Conservation (phyloP, 1,140 invertebrate species). For the Lepidurus packardi region DNA sequence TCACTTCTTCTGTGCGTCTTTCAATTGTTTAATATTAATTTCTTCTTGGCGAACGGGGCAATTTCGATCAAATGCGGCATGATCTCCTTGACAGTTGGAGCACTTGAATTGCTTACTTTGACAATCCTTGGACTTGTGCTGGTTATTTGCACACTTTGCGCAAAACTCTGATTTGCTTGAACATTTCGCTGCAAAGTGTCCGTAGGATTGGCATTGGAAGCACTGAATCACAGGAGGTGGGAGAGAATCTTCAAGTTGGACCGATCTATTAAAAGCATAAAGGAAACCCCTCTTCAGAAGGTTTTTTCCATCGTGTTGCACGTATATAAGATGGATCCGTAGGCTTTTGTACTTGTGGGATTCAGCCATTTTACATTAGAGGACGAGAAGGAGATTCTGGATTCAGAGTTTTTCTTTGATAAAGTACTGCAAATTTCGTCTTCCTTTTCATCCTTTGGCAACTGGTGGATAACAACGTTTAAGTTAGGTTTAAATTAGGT, state of each 20-base stretch:
- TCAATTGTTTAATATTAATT: conserved; percentile 20
- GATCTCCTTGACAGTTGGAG: conserved; percentile 23
- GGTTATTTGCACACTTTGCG: background rate
- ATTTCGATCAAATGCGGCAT: background rate
- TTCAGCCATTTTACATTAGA: conserved; percentile 10
- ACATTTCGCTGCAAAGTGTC: background rate
- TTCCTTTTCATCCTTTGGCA: conserved; percentile 15
- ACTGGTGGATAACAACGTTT: conserved; percentile 16
- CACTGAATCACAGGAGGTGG: background rate
- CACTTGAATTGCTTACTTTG: conserved; percentile 20
- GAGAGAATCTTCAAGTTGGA: conserved; percentile 12
- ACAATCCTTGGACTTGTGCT: conserved; percentile 18
- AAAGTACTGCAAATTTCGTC: background rate
- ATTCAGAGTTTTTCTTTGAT: background rate
- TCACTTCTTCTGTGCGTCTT: background rate
- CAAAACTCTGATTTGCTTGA: background rate
- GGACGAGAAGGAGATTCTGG: background rate
- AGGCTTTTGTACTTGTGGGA: background rate
- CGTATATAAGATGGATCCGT: conserved; percentile 6
- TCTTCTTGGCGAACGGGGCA: conserved; percentile 11
- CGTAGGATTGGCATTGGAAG: conserved; percentile 24
- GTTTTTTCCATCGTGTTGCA: conserved; percentile 25
- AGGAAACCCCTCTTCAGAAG: background rate
- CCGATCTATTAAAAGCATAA: conserved; percentile 12
- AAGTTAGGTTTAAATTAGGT: conserved; percentile 26